Percentiles rank a stretch among this genome's conserved stretches.
These are phyloP conservation scores for Rhodeus uyekii DNA, from an alignment of 2,797 vertebrate species.

Conservation along the genomic window DNA sequence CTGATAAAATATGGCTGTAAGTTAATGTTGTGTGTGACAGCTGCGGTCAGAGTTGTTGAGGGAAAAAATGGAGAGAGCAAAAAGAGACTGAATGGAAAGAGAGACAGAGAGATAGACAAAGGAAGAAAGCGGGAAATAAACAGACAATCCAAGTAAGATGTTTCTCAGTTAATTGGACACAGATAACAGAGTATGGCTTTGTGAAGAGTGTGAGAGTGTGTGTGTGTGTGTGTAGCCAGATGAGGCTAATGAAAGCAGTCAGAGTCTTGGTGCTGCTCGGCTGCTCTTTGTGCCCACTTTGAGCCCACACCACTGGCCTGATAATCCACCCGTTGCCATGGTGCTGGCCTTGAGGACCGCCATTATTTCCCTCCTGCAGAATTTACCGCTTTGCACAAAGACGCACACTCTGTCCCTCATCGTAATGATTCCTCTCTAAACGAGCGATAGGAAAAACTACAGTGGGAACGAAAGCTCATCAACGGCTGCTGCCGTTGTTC, in stretches of 20 bases:
- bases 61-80: conserved; percentile 33
- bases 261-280: conserved; percentile 29
- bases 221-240: neutral
- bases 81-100: conserved; percentile 34
- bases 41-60: conserved; percentile 44
- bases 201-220: neutral
- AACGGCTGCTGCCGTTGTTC: conserved; percentile 22
- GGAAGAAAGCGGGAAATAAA: conserved; percentile 30
- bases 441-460: conserved; percentile 40
- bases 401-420: conserved; percentile 30
- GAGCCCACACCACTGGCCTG: conserved; percentile 46
- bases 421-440: conserved; percentile 42
- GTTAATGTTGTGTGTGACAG: conserved; percentile 60
- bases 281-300: conserved; percentile 46
- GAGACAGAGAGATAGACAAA: conserved; percentile 14
- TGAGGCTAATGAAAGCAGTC: conserved; percentile 43
- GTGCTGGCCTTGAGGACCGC: conserved; percentile 58
- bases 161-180: conserved; percentile 57
- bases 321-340: conserved; percentile 62
- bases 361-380: conserved; percentile 50
- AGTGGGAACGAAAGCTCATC: conserved; percentile 30
- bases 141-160: conserved; percentile 43
- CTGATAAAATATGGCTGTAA: conserved; percentile 61
- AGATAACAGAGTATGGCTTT: conserved; percentile 47
- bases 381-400: conserved; percentile 41